Evolutionary conservation across 2,888 invertebrate species (phyloP), one percentile per base, ranked within the genome.

Genomic region (Drosophila longiperda): DNA sequence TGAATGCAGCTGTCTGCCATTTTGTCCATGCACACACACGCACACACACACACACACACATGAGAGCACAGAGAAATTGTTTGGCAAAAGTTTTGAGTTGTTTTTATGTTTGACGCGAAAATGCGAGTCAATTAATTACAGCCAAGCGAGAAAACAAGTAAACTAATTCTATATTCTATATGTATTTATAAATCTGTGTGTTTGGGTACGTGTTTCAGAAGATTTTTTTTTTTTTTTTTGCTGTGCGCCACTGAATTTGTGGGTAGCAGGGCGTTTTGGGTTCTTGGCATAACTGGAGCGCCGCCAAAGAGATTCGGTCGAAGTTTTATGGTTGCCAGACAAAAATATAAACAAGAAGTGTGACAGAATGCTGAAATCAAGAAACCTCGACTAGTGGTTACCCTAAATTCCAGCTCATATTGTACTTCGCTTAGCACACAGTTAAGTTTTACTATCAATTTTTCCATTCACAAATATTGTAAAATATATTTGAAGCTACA

Each of bases 71-170:
- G 17, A 50, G 78, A 82, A 84, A 72, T 80, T 66, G 69, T 62
- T 68, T 71, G 67, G 66, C 57, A 79, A 78, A 76, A 79, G 73
- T 79, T 78, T 73, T 65, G 80, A 76, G 65, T 76, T 68, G 80
- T 79, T 80, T 71, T 80, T 79, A 61, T 70, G 69, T 68, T 74
- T 70, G 73, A 87, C 78, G 83, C 63, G 74, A 80, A 84, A 83
- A 84, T 81, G 79, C 70, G 81, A 87, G 83, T 84, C 84, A 85
- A 84, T 84, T 84, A 84, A 84, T 84, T 85, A 84, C 87, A 87
- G 79, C 66, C 83, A 73, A 69, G 63, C 75, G 58, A 60, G 48
- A 50, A 78, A 53, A 67, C 62, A 61, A 59, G 68, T 34, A 48
- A 38, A 42, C 52, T 26, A 38, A 52, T 38, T n/a, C 33, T 29